phyloP scores from a whole-genome alignment of 1,140 invertebrate species.

The Manduca sexta region DNA sequence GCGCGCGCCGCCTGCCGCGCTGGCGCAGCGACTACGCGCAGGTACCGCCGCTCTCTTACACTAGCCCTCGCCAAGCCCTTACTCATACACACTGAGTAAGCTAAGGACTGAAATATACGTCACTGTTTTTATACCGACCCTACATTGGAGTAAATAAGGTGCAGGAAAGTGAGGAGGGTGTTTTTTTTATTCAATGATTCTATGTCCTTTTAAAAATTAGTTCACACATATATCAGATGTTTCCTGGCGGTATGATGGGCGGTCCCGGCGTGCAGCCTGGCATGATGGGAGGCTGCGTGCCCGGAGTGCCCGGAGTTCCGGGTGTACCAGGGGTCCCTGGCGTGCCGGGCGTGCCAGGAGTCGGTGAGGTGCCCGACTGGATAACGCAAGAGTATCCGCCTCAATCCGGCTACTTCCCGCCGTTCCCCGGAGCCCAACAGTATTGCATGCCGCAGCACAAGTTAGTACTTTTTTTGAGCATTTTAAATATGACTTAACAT shows the following conservation, averaged over 20 bases:
- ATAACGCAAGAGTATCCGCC: constrained; percentile 20
- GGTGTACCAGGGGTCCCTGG: constrained; percentile 10
- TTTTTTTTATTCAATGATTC: too few relatives aligned
- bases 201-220: not conserved
- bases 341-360: not conserved
- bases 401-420: constrained; percentile 38
- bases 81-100: too few relatives aligned
- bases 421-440: constrained; percentile 41
- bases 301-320: constrained; percentile 5
- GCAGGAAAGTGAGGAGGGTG: too few relatives aligned
- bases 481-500: too few relatives aligned
- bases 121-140: too few relatives aligned
- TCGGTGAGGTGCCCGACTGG: constrained; percentile 11
- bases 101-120: too few relatives aligned
- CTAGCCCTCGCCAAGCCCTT: constrained; percentile 33
- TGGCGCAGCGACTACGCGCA: not conserved
- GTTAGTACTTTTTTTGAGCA: constrained; percentile 27
- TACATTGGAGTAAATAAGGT: too few relatives aligned
- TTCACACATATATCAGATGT: constrained; percentile 33
- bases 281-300: constrained; percentile 26
- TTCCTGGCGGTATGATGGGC: constrained; percentile 25
- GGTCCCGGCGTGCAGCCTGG: constrained; percentile 16
- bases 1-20: constrained; percentile 22
- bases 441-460: constrained; percentile 59
- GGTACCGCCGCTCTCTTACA: constrained; percentile 19